phyloP scores from a whole-genome alignment of 2,113 vertebrate genomes.

The Apodemus sylvaticus region DNA sequence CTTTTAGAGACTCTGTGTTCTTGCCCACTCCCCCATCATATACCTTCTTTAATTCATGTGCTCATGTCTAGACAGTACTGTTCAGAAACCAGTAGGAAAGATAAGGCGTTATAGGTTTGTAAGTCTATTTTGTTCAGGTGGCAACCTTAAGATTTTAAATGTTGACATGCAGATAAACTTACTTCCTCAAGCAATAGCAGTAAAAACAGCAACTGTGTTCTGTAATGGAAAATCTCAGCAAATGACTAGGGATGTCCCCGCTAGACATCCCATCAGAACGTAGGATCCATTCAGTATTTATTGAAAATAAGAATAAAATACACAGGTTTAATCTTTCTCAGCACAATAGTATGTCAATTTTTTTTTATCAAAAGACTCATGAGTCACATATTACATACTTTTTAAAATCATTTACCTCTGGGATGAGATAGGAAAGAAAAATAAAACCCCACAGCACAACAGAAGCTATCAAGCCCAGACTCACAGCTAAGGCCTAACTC shows the following conservation, averaged over 20 bases:
- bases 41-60: background rate
- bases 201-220: background rate
- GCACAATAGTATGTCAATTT: background rate
- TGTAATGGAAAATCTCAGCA: constrained; percentile 39
- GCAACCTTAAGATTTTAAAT: constrained; percentile 13
- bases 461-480: background rate
- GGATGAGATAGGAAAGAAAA: background rate
- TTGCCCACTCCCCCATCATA: background rate
- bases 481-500: background rate
- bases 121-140: background rate
- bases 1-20: background rate
- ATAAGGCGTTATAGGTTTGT: background rate
- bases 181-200: constrained; percentile 14
- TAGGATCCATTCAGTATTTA: background rate
- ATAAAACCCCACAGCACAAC: background rate
- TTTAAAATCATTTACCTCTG: constrained; percentile 4
- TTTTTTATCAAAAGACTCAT: background rate
- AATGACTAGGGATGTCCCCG: background rate
- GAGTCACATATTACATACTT: constrained; percentile 12
- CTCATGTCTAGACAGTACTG: background rate
- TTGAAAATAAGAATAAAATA: constrained; percentile 25
- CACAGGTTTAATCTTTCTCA: background rate
- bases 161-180: background rate
- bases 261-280: background rate
- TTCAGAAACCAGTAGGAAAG: constrained; percentile 15